Base-by-base conservation (phyloP, 2,113 vertebrate genomes). In the Dermatemys mawii region DNA sequence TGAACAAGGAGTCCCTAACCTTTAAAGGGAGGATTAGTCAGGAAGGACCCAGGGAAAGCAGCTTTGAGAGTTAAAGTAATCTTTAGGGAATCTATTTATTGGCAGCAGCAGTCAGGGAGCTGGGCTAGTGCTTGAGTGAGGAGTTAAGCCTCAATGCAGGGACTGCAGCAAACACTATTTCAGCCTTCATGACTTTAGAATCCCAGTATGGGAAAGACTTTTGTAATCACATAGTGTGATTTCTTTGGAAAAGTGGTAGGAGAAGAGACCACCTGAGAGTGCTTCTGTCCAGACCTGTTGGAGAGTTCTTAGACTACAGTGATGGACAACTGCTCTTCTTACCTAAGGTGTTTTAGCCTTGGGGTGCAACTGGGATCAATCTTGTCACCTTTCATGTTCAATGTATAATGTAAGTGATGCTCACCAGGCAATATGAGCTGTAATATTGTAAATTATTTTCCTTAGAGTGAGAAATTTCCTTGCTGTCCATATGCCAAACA, bases 261-360 rank as follows among this genome's bases (percentile, higher is more conserved):
- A 54, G 84, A 95, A 70, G n/a, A 48, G 41, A 38, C 8, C 49
- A 86, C 44, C 50, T 48, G 75, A 89, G n/a, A 87, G 81, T 0
- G 0, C 49, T 84, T 80, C 83, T 92, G 92, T 83, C 83, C 85
- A 93, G 79, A 92, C 63, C 49, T 90, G 46, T 84, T 54, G 57
- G 0, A 1, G 48, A 87, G 50, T 84, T 88, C 88, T 90, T 82
- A 81, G 84, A 78, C 75, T 50, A 60, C 81, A 17, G 48, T 3
- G 44, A 91, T 70, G 38, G 38, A 41, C 21, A 44, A 73, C 19
- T 41, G 80, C 57, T 83, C 76, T 88, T 79, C 86, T 67, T 84
- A 76, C 13, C 81, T 50, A 81, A 79, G 89, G 6, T 48, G 60
- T 55, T 92, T 90, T 78, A 95, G 38, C 84, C 93, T 88, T 94